These are phyloP conservation scores for Rhegmatorhina hoffmannsi DNA, from an alignment of 2,113 vertebrate genomes.

Conservation along the genomic window DNA sequence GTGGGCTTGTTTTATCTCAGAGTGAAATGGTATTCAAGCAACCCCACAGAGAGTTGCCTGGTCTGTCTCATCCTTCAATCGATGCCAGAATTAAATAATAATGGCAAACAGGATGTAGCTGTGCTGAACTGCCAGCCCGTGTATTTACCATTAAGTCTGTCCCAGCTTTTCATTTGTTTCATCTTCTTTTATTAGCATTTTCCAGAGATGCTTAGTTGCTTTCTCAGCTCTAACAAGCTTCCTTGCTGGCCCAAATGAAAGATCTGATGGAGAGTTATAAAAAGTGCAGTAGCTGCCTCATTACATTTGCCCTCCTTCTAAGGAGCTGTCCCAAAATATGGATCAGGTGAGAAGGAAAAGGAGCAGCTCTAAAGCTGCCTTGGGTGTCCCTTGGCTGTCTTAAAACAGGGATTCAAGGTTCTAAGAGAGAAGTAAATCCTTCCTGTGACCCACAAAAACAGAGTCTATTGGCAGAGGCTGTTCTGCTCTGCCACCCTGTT, in stretches of 20 bases:
- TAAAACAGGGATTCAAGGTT: conserved; percentile 1
- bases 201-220: conserved; percentile 38
- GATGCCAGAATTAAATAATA: conserved; percentile 43
- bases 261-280: background rate
- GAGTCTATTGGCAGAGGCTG: background rate
- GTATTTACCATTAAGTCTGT: conserved; percentile 15
- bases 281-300: background rate
- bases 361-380: background rate
- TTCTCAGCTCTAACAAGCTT: conserved; percentile 26
- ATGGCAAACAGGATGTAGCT: conserved; percentile 1
- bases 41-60: conserved; percentile 7
- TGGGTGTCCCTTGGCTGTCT: background rate
- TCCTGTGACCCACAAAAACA: background rate
- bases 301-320: background rate
- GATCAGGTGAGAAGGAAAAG: conserved; percentile 19
- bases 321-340: background rate
- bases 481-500: background rate
- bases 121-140: background rate
- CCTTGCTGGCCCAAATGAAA: conserved; percentile 40
- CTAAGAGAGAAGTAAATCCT: conserved; percentile 8
- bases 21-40: background rate
- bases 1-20: background rate
- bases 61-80: conserved; percentile 15
- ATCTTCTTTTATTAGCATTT: conserved; percentile 50
- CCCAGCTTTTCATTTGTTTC: conserved; percentile 55